These are phyloP conservation scores for Metallyticus violacea DNA, from an alignment of 2,888 invertebrate species.

Conservation along the genomic window DNA sequence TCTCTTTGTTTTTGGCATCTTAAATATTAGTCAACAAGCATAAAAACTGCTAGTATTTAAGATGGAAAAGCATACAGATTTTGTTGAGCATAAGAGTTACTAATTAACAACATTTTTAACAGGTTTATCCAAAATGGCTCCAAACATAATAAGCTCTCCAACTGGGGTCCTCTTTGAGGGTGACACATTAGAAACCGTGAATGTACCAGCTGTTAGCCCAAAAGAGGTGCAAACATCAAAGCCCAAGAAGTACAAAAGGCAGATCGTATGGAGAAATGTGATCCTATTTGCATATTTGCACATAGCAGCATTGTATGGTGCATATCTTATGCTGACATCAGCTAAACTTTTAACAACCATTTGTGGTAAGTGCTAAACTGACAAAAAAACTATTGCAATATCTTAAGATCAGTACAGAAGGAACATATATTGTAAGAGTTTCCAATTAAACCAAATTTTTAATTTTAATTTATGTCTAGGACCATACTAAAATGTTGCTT, in stretches of 20 bases:
- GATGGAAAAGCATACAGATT: no score
- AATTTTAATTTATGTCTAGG: no score
- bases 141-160: slow-evolving; percentile 47
- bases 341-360: slow-evolving; percentile 69
- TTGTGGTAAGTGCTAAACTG: slow-evolving; percentile 70
- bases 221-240: not conserved
- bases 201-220: not conserved
- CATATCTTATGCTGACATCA: slow-evolving; percentile 68
- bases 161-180: slow-evolving; percentile 46
- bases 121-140: slow-evolving; percentile 43
- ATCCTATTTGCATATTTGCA: slow-evolving; percentile 75
- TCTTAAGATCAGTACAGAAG: not conserved
- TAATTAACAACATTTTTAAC: not conserved
- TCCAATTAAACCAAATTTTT: no score
- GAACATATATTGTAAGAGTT: not conserved
- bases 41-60: no score
- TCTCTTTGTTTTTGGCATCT: no score
- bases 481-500: no score
- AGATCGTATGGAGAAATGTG: slow-evolving; percentile 80
- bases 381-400: not conserved
- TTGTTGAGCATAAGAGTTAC: no score
- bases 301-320: slow-evolving; percentile 70
- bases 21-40: no score
- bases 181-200: slow-evolving; percentile 37
- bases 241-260: slow-evolving; percentile 33